phyloP scores from a whole-genome alignment of 2,797 vertebrate genomes.

The Garrulus glandarius region DNA sequence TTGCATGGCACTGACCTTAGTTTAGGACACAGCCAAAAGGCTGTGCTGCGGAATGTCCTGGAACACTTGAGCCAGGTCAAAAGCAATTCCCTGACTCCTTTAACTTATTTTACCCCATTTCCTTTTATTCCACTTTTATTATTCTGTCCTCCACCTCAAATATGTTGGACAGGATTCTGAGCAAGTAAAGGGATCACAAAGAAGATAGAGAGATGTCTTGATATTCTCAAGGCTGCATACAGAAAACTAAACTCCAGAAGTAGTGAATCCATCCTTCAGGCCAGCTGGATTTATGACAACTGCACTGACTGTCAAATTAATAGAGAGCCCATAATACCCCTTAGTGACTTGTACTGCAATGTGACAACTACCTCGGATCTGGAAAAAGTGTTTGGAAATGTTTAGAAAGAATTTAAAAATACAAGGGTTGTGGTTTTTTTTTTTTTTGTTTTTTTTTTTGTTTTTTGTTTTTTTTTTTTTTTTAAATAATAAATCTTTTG shows the following conservation, averaged over 20 bases:
- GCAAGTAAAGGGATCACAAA: neutral
- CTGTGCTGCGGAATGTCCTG: neutral
- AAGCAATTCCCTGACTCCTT: neutral
- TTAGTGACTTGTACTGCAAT: neutral
- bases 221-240: neutral
- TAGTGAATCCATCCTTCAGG: neutral
- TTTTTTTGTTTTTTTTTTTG: too few species aligned
- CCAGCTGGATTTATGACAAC: neutral
- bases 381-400: neutral
- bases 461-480: neutral
- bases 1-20: neutral
- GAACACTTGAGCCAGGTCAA: neutral
- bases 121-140: neutral
- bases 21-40: accelerated
- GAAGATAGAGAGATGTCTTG: neutral
- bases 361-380: neutral
- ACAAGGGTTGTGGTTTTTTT: neutral
- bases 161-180: neutral
- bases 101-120: neutral
- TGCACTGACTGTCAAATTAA: neutral
- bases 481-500: neutral
- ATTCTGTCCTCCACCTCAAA: neutral
- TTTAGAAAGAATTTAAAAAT: neutral
- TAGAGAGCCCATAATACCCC: accelerated
- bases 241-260: neutral